phyloP scores from a whole-genome alignment of 2,113 vertebrate genomes.

The Chloropsis cyanopogon region DNA sequence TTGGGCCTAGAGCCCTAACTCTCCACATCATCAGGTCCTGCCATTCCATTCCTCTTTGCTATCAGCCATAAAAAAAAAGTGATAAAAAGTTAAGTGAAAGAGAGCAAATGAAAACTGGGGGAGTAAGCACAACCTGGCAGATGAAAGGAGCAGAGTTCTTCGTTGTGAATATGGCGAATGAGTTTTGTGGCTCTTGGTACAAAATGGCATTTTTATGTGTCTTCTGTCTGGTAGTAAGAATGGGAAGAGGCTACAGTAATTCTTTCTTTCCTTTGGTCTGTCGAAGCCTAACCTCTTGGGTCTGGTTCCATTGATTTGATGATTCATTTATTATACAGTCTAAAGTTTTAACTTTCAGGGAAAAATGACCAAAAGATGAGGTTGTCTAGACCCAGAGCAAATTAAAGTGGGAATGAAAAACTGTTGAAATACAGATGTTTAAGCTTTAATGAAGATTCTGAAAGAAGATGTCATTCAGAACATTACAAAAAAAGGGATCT shows the following conservation, averaged over 20 bases:
- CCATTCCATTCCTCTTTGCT: not conserved
- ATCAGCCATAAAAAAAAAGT: not conserved
- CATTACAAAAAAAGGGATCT: not conserved
- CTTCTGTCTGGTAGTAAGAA: not conserved
- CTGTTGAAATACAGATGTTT: not conserved
- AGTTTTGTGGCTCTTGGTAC: not conserved
- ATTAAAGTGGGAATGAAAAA: not conserved
- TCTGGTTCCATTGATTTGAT: conserved; percentile 2
- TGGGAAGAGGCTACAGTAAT: not conserved
- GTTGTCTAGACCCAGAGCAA: not conserved
- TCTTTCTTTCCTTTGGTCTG: conserved; percentile 10
- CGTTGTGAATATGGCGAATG: not conserved
- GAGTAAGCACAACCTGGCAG: not conserved
- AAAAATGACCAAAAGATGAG: conserved; percentile 15
- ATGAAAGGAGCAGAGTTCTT: not conserved
- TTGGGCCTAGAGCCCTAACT: not conserved
- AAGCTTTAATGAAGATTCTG: conserved; percentile 28
- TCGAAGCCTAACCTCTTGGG: not conserved
- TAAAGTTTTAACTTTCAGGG: conserved; percentile 7
- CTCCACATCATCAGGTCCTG: not conserved
- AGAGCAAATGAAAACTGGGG: not conserved
- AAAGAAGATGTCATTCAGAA: not conserved
- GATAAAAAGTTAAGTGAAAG: not conserved
- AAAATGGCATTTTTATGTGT: not conserved
- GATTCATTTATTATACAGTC: conserved; percentile 4